phyloP scores from a whole-genome alignment of 2,113 vertebrate species.

The Pelodiscus sinensis region DNA sequence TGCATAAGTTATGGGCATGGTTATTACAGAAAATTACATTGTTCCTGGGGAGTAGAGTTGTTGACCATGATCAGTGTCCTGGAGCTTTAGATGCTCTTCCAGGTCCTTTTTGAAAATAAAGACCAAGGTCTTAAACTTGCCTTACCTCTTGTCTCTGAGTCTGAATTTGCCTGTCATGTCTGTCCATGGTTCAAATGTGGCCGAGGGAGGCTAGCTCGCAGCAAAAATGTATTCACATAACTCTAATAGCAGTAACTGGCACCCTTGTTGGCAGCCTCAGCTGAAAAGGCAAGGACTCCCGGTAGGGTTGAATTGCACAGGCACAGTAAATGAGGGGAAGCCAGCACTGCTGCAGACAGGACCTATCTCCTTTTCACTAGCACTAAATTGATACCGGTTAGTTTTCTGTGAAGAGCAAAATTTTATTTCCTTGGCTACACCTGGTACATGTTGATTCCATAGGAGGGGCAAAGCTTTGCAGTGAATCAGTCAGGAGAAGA shows the following conservation, averaged over 20 bases:
- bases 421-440: neutral
- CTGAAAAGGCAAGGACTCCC: neutral
- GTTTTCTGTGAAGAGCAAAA: neutral
- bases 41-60: neutral
- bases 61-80: neutral
- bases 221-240: neutral
- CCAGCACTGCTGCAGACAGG: rapidly evolving
- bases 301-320: rapidly evolving
- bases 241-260: neutral
- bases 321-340: neutral
- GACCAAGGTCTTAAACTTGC: neutral
- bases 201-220: neutral
- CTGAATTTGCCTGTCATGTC: neutral
- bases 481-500: neutral
- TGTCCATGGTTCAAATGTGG: neutral
- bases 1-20: neutral
- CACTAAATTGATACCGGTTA: neutral
- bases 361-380: neutral
- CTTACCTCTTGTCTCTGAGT: neutral
- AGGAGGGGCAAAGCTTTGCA: neutral
- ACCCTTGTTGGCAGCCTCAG: neutral
- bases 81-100: neutral
- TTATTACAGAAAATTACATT: neutral
- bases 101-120: neutral
- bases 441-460: neutral